Percentiles rank a stretch among this genome's conserved stretches.
phyloP scores from a whole-genome alignment of 2,797 vertebrate species.

The Scyliorhinus canicula region DNA sequence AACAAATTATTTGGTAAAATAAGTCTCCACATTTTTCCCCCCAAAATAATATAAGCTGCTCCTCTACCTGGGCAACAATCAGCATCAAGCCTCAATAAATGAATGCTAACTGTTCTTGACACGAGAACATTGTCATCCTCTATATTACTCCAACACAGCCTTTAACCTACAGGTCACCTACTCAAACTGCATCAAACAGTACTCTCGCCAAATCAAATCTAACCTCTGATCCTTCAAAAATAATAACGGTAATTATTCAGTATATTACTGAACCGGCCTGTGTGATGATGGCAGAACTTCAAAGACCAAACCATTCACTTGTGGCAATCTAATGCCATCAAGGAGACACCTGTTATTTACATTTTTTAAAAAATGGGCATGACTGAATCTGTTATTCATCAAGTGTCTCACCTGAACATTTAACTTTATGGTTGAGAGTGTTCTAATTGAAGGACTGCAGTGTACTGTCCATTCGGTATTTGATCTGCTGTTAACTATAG shows the following conservation, averaged over 20 bases:
- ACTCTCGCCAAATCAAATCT: not conserved
- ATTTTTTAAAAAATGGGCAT: not conserved
- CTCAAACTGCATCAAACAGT: not conserved
- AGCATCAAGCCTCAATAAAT: not conserved
- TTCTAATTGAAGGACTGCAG: not conserved
- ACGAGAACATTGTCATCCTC: not conserved
- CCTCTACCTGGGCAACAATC: not conserved
- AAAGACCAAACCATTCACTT: not conserved
- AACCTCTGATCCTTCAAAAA: not conserved
- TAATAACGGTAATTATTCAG: constrained; percentile 18
- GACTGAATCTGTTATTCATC: not conserved
- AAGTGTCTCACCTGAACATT: not conserved
- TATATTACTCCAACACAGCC: not conserved
- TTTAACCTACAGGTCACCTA: not conserved
- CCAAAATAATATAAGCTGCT: not conserved
- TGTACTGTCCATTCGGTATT: not conserved
- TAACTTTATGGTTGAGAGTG: not conserved
- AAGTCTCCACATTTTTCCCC: not conserved
- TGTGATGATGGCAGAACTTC: not conserved
- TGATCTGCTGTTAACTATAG: not conserved
- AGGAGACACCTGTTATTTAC: not conserved
- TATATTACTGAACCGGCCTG: not conserved
- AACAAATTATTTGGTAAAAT: not conserved
- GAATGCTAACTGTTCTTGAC: not conserved
- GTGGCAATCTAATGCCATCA: not conserved